Evolutionary conservation across 2,797 vertebrate genomes (phyloP), one percentile per base, ranked within the genome.

Genomic region (Scolopax rusticola): DNA sequence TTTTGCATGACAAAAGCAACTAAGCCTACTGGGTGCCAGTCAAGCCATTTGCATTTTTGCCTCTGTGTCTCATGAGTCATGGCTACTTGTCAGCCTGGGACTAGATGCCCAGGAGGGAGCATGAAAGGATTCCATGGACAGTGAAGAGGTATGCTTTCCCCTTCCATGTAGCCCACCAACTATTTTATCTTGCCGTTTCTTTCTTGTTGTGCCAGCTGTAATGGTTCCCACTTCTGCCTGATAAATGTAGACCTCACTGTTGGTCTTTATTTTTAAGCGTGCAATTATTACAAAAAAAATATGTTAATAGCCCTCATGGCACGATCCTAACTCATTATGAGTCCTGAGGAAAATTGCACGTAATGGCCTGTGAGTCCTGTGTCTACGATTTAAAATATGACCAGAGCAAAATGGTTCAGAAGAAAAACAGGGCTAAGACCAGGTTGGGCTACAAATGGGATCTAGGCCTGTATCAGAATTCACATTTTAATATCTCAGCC

Each of bases 261-360:
- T 96, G 78, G 54, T 91, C 91, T 78, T 94, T 83, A 90, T 90
- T 87, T 67, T 95, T 63, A 74, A 97, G 95, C 97, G 74, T 69
- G 79, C 91, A 95, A 70, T 82, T 95, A 92, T 83, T 75, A 53
- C 70, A 94, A 97, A 82, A 97, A 82, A 96, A 92, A 74, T 78
- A 95, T 84, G 77, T 96, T 97, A 97, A 97, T 97, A 85, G 63
- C 90, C 70, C 88, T 96, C 64, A 40, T 97, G 92, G 80, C 80
- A 91, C 94, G 84, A 95, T 95, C 90, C 91, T 96, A 97, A 94
- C 88, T 97, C 81, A 94, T 98, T 97, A 97, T 93, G 96, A 94
- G 94, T 97, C 86, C 96, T 82, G 84, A 96, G 94, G 89, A 97
- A 97, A 97, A 97, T 95, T 97, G 91, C 91, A 86, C 96, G 77